A percentile compares a stretch with the other conserved stretches of the same genome.
phyloP scores from a whole-genome alignment of 2,113 vertebrate genomes.

The Micronisus gabar region DNA sequence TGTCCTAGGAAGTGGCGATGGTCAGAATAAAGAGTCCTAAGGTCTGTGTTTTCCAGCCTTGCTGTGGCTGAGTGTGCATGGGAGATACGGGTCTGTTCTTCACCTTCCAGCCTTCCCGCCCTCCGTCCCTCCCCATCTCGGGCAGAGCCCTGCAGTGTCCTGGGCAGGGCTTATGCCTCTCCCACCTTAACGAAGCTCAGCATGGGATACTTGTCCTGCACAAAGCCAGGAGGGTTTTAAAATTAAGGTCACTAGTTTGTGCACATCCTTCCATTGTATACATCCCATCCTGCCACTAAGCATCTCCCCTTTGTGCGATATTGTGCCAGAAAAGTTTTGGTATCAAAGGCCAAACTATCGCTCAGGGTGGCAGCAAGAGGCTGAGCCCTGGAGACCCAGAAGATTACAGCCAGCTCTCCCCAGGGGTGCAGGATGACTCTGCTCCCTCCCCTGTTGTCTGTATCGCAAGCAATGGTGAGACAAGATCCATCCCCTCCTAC shows the following conservation, averaged over 20 bases:
- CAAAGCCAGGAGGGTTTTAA: not conserved
- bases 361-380: not conserved
- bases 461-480: not conserved
- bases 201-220: not conserved
- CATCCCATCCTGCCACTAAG: fast-evolving
- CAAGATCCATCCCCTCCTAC: not conserved
- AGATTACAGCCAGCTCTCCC: not conserved
- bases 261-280: not conserved
- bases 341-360: fast-evolving
- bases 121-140: not conserved
- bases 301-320: not conserved
- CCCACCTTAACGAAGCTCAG: not conserved
- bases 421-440: not conserved
- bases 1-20: not conserved
- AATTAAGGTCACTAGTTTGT: not conserved
- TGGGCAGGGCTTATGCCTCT: not conserved
- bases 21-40: not conserved
- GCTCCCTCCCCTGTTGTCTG: too few species aligned
- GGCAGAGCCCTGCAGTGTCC: not conserved
- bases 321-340: not conserved
- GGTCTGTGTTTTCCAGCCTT: not conserved
- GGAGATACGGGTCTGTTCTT: not conserved
- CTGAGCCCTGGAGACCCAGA: not conserved
- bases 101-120: fast-evolving
- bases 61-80: not conserved